A percentile compares a stretch with the other conserved stretches of the same genome.
Conservation (phyloP, 2,888 invertebrate species). For the Spilarctia lutea region DNA sequence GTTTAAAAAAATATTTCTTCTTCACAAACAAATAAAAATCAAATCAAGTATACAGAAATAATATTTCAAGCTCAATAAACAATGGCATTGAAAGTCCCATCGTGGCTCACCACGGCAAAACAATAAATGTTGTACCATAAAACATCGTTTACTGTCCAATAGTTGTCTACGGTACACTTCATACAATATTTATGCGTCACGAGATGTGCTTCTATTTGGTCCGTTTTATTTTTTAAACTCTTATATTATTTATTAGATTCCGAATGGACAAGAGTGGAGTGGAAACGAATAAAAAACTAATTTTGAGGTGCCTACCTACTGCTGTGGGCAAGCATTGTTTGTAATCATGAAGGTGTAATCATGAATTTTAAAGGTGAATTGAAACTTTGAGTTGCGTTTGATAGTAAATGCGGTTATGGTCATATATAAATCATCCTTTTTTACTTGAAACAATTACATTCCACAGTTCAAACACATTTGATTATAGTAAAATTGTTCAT, state of each 20-base stretch:
- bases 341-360: too few relatives aligned
- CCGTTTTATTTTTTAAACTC: conserved; percentile 57
- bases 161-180: conserved; percentile 76
- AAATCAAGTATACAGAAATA: conserved; percentile 45
- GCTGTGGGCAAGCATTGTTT: neutral
- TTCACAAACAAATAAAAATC: conserved; percentile 18
- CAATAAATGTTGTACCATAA: conserved; percentile 82
- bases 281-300: conserved; percentile 17
- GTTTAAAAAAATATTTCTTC: neutral
- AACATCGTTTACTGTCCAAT: conserved; percentile 81
- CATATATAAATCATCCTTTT: too few relatives aligned
- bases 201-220: conserved; percentile 37
- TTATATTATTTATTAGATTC: conserved; percentile 57
- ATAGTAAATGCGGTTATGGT: too few relatives aligned
- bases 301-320: neutral
- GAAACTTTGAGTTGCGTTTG: too few relatives aligned
- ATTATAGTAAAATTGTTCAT: too few relatives aligned
- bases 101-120: conserved; percentile 72
- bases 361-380: neutral
- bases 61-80: conserved; percentile 61
- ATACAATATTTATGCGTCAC: conserved; percentile 80
- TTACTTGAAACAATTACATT: neutral
- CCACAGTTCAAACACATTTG: too few relatives aligned
- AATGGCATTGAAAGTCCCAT: conserved; percentile 62
- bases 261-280: conserved; percentile 30